Base-by-base conservation (phyloP, 2,113 vertebrate genomes). In the Butorides virescens region DNA sequence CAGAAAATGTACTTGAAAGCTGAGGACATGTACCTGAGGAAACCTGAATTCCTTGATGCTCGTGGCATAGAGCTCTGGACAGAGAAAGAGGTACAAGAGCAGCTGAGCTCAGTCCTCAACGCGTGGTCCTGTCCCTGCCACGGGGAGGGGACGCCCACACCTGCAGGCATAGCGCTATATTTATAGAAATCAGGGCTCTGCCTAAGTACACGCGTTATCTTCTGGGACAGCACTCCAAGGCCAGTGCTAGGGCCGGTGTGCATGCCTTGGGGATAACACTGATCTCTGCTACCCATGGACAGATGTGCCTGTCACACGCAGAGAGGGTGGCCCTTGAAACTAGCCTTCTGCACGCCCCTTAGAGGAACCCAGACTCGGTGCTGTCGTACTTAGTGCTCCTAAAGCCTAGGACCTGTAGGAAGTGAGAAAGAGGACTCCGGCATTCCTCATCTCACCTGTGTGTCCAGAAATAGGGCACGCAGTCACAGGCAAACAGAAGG, bases 21-120 rank as follows among this genome's bases (percentile, higher is more conserved):
- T 66, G 97, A 97, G 87, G 97, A 95, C 2, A 7, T 98, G 29
- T 98, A 98, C 67, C 94, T 99, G 49, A 98, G 99, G 42, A 75
- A 98, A 13, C 63, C 47, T 36, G 98, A 99, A 55, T 99, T 99
- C 92, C 98, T 98, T 11, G 49, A 97, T 9, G 97, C 97, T 36
- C 91, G 62, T 7, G 95, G 72, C 53, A 98, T 99, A 68, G 99
- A 99, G 66, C 46, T 99, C 70, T 98, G 98, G 98, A 97, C 90
- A 29, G 94, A 97, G 61, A 99, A 98, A 93, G 98, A 99, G 98
- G 99, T 99, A 90, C 92, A 87, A 30, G 56, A 63, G 76, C n/a
- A 37, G 75, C 76, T 58, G 67, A 47, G 29, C 63, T 53, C 61
- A 27, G 21, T 6, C 52, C 32, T 70, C 50, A 9, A 0, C 2